Base-by-base conservation (phyloP, 2,113 vertebrate species). In the Mustela lutreola region DNA sequence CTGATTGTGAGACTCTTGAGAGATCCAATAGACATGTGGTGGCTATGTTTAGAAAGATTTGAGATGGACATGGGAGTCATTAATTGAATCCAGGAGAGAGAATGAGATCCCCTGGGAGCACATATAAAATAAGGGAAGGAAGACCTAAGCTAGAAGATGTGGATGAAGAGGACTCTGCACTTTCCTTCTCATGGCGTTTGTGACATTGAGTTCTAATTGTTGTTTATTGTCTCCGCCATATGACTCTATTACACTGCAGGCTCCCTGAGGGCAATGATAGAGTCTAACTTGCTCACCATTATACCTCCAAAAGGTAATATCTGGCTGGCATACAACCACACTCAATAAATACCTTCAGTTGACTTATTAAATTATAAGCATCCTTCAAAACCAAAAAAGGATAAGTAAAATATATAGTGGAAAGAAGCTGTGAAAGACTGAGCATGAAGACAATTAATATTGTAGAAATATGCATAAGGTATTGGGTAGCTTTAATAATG, bases 11-110 rank as follows among this genome's bases (percentile, higher is more conserved):
- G 80, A 53, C 24, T 60, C 50, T 62, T 28, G n/a, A 42, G 16
- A 94, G 45, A 48, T 60, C 76, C 65, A 91, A 19, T 14, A 80
- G 21, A 36, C 39, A 4, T 19, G 39, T 8, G 28, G 12, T 79
- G 60, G 62, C 15, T 76, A 50, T 94, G 11, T 79, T 50, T 92
- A 42, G 83, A 89, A 88, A 90, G 4, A 82, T 65, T 60, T 95
- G 60, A 33, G 24, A 33, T 62, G 24, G 26, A 42, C 19, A 2
- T 85, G 18, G 56, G 65, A 65, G n/a, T 73, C 60, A 67, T 53
- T 81, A 8, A 39, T 21, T 48, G 80, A 79, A 89, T 70, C 31
- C 42, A 16, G 56, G 18, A 53, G 19, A 70, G 26, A 39, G 19
- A 85, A 76, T 7, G 60, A 71, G n/a, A 26, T 58, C 6, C 26